A percentile compares a stretch with the other conserved stretches of the same genome.
These are phyloP conservation scores for Melanocharis versteri DNA, from an alignment of 2,113 vertebrate genomes.

Conservation along the genomic window DNA sequence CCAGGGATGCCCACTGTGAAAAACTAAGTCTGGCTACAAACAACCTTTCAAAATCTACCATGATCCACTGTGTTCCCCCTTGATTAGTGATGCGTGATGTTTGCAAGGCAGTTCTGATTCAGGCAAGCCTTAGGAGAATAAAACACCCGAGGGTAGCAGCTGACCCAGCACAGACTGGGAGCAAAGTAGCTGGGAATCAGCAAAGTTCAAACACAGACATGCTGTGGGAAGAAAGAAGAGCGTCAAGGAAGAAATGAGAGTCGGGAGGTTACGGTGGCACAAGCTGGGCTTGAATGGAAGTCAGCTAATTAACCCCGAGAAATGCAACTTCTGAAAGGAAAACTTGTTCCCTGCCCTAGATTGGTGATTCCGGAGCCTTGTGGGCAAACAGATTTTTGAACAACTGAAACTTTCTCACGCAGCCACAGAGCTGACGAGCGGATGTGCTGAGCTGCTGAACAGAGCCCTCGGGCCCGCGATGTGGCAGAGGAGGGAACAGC, in stretches of 20 bases:
- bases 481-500: not conserved
- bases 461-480: accelerated
- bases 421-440: not conserved
- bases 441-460: not conserved
- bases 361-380: not conserved
- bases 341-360: not conserved
- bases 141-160: not conserved
- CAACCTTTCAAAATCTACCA: not conserved
- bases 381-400: not conserved
- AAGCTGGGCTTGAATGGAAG: constrained; percentile 12
- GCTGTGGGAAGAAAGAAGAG: not conserved
- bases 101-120: not conserved
- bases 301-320: constrained; percentile 20
- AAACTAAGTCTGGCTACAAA: not conserved
- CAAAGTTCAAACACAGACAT: not conserved
- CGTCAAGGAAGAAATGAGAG: not conserved
- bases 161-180: not conserved
- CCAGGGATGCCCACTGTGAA: not conserved
- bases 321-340: not conserved
- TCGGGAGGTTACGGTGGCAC: not conserved
- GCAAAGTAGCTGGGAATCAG: not conserved
- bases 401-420: constrained; percentile 15
- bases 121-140: not conserved
- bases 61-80: not conserved
- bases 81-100: not conserved